Percentiles rank a stretch among this genome's conserved stretches.
phyloP scores from a whole-genome alignment of 2,113 vertebrate species.

The Herpailurus yagouaroundi region DNA sequence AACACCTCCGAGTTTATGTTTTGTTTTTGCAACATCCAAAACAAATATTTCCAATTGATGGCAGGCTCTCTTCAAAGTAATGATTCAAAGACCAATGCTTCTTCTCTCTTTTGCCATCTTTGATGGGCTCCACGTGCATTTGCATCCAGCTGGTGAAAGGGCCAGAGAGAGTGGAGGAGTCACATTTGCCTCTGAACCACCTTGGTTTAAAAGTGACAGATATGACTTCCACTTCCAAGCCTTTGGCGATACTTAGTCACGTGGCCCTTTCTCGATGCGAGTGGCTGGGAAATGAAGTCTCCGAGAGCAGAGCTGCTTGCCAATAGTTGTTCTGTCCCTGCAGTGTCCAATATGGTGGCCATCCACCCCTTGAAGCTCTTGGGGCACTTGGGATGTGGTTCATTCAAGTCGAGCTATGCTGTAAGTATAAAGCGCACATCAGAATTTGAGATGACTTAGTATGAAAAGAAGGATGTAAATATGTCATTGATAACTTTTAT shows the following conservation, averaged over 20 bases:
- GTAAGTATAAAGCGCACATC: neutral
- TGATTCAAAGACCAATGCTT: neutral
- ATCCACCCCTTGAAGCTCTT: neutral
- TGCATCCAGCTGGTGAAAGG: neutral
- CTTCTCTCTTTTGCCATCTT: neutral
- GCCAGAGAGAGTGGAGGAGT: neutral
- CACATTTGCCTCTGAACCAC: neutral
- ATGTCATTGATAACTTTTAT: neutral
- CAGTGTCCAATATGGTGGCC: neutral
- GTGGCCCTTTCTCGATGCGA: neutral
- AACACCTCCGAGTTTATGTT: neutral
- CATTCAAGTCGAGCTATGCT: neutral
- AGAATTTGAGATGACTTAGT: neutral
- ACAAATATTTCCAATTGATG: neutral
- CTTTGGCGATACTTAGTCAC: neutral
- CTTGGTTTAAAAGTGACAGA: neutral
- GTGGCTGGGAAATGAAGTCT: neutral
- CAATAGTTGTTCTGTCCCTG: neutral
- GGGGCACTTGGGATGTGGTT: neutral
- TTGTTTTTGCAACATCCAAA: slow-evolving; percentile 1
- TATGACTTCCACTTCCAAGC: neutral
- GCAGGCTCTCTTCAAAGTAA: neutral
- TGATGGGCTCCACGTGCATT: neutral
- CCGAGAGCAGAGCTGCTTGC: neutral
- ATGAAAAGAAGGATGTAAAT: neutral